Conservation (phyloP, 2,888 invertebrate species). For the Aphidius colemani region DNA sequence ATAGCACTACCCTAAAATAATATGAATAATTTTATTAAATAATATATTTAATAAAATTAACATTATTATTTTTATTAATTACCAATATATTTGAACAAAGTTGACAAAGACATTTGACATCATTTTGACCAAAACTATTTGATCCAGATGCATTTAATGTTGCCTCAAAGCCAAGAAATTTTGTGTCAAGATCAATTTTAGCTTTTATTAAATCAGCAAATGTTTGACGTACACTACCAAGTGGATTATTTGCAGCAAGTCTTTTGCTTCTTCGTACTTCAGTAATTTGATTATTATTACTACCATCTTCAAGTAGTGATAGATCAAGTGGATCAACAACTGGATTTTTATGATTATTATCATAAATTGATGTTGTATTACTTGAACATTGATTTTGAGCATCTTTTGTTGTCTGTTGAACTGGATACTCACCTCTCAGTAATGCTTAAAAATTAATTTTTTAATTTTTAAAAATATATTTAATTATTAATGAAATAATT, state of each 20-base stretch:
- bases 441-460: conserved; percentile 26
- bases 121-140: conserved; percentile 17
- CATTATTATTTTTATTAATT: conserved; percentile 11
- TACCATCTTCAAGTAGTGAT: conserved; percentile 29
- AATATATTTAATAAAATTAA: no score
- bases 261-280: conserved; percentile 32
- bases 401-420: conserved; percentile 23
- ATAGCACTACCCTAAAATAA: conserved; percentile 30
- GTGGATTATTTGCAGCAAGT: conserved; percentile 24
- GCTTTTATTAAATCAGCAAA: conserved; percentile 48
- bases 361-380: conserved; percentile 23
- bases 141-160: conserved; percentile 35
- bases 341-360: conserved; percentile 14
- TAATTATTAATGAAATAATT: not conserved
- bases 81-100: conserved; percentile 45
- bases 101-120: conserved; percentile 40
- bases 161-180: conserved; percentile 48
- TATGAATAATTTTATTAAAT: no score
- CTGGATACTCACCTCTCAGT: conserved; percentile 34
- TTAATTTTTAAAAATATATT: conserved; percentile 1
- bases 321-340: conserved; percentile 33
- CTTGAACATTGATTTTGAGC: conserved; percentile 32
- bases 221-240: conserved; percentile 34
- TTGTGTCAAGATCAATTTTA: conserved; percentile 50
- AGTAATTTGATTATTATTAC: conserved; percentile 15